phyloP scores from a whole-genome alignment of 2,113 vertebrate genomes.

The Zosterops japonicus region DNA sequence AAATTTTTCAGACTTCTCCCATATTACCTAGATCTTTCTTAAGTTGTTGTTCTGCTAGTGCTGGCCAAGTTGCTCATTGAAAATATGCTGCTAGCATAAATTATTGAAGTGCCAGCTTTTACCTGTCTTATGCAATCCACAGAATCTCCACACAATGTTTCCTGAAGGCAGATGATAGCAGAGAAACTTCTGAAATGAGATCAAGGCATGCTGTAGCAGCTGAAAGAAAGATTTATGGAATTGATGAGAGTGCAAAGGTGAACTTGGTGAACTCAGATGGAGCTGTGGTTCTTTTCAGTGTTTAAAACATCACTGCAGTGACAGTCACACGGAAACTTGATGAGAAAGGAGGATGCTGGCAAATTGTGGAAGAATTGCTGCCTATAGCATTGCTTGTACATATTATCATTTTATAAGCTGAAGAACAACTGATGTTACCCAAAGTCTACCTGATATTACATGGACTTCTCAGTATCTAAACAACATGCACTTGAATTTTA shows the following conservation, averaged over 20 bases:
- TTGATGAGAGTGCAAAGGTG: background rate
- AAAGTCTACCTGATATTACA: background rate
- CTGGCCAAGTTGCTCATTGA: background rate
- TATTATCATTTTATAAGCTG: background rate
- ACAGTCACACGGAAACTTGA: background rate
- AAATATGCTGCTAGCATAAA: conserved; percentile 36
- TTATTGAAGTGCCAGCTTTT: conserved; percentile 40
- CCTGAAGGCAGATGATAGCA: conserved; percentile 8
- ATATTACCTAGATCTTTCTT: background rate
- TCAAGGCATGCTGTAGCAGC: background rate
- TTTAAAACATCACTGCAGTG: background rate
- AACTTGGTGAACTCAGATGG: background rate
- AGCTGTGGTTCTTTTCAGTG: background rate
- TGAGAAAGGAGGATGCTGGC: background rate
- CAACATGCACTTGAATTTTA: background rate
- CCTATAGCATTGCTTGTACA: background rate
- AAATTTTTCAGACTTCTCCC: background rate
- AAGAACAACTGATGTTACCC: background rate
- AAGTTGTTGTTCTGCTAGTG: background rate
- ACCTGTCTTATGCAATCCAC: conserved; percentile 14
- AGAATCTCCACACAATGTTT: background rate
- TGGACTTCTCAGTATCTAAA: background rate
- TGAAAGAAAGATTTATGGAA: background rate
- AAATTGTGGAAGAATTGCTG: background rate
- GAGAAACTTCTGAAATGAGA: conserved; percentile 19